These are phyloP conservation scores for Polyergus mexicanus DNA, from an alignment of 1,140 invertebrate species.

Conservation along the genomic window DNA sequence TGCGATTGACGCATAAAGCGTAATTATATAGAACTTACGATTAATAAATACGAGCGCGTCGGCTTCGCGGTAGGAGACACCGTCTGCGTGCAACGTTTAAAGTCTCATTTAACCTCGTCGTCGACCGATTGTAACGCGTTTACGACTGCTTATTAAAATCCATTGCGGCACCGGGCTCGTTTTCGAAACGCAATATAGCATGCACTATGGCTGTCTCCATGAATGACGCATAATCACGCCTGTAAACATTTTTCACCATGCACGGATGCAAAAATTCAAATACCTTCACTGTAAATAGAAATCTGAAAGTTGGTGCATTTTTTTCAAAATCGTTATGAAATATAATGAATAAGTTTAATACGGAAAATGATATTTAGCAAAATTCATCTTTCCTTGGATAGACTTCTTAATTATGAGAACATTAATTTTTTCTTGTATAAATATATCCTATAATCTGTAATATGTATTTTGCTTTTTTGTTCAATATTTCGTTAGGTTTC, in stretches of 20 bases:
- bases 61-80: conserved; percentile 27
- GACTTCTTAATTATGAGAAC: not conserved
- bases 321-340: not conserved
- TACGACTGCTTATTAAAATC: conserved; percentile 72
- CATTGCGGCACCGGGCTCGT: conserved; percentile 22
- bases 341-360: not conserved
- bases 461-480: not conserved
- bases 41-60: conserved; percentile 67
- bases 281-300: conserved; percentile 6
- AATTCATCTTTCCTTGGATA: not conserved
- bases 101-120: conserved; percentile 69
- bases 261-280: not conserved
- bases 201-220: not conserved
- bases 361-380: not conserved
- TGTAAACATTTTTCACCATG: conserved; percentile 28
- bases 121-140: conserved; percentile 64
- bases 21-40: conserved; percentile 67
- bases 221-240: not conserved
- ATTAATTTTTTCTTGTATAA: not conserved
- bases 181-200: conserved; percentile 14
- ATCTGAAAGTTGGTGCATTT: not conserved
- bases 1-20: conserved; percentile 45
- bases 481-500: conserved; percentile 5
- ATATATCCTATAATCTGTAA: not conserved
- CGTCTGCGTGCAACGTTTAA: conserved; percentile 70